phyloP scores from a whole-genome alignment of 2,113 vertebrate genomes.

The Zosterops lateralis region DNA sequence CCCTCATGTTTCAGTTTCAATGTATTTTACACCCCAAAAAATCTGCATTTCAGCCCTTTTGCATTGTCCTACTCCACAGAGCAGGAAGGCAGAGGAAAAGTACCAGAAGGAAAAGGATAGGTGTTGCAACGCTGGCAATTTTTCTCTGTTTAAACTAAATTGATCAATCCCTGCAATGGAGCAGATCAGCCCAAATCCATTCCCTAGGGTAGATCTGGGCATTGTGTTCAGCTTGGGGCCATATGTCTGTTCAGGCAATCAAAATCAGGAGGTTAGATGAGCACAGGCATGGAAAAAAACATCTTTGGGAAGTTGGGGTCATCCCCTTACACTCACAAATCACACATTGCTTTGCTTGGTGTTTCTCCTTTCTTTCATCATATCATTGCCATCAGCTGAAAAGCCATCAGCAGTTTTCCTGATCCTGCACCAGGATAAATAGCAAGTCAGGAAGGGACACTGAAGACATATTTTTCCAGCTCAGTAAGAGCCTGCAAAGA shows the following conservation, averaged over 20 bases:
- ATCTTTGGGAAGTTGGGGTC: neutral
- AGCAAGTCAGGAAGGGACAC: neutral
- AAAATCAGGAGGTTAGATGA: neutral
- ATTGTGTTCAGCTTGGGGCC: neutral
- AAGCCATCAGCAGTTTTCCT: slow-evolving; percentile 4
- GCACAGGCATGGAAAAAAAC: slow-evolving; percentile 1
- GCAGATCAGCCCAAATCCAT: neutral
- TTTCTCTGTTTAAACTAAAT: neutral
- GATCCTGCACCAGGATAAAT: neutral
- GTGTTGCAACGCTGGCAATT: neutral
- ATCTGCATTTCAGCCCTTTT: neutral
- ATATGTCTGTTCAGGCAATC: neutral
- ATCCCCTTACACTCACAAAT: neutral
- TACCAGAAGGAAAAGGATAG: neutral
- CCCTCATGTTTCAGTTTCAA: neutral
- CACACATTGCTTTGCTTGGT: neutral
- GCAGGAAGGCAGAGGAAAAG: neutral
- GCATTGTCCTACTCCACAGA: neutral
- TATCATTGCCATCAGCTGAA: neutral
- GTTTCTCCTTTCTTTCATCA: neutral
- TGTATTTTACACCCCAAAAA: neutral
- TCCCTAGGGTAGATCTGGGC: neutral
- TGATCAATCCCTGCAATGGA: neutral
- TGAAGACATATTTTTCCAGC: neutral
- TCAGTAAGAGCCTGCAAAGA: neutral